Evolutionary conservation across 2,888 invertebrate genomes (phyloP).

Genomic region (Crioceris asparagi): DNA sequence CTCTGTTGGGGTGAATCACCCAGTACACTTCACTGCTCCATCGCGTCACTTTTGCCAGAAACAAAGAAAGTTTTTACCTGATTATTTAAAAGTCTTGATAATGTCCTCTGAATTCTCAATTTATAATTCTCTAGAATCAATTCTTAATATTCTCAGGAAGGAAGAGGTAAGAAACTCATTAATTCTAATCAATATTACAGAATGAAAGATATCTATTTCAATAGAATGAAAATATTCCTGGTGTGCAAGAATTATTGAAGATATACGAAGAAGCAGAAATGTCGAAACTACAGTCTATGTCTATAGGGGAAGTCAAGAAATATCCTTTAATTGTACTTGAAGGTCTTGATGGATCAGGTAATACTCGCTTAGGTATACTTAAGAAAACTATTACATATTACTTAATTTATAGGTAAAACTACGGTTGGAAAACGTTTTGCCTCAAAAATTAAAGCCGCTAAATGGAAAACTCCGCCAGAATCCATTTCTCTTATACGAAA

Average conservation of each 20-base stretch:
- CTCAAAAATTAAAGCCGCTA: conserved; percentile 27
- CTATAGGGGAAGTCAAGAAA: conserved; percentile 19
- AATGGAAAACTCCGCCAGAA: conserved; percentile 35
- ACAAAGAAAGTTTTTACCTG: no score
- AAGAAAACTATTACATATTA: conserved; percentile 1
- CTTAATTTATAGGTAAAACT: conserved; percentile 34
- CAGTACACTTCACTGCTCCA: no score
- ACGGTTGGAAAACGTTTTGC: conserved; percentile 32
- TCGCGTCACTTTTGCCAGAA: no score
- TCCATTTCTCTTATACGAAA: conserved; percentile 30
- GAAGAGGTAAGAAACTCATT: no score
- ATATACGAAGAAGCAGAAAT: conserved; percentile 24
- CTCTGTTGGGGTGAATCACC: no score
- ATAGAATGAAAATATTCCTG: conserved; percentile 23
- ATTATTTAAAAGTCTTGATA: no score
- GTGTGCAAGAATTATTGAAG: conserved; percentile 26
- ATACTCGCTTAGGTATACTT: background rate
- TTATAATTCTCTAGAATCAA: conserved; percentile 17
- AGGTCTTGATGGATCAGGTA: conserved; percentile 41
- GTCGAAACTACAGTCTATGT: conserved; percentile 9
- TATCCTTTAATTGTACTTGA: conserved; percentile 39
- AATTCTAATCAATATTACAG: no score
- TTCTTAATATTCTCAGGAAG: conserved; percentile 15
- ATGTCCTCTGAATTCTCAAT: no score
- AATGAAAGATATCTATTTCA: no score